These are phyloP conservation scores for Brachionus plicatilis DNA, from an alignment of 1,140 invertebrate species.

Conservation along the genomic window DNA sequence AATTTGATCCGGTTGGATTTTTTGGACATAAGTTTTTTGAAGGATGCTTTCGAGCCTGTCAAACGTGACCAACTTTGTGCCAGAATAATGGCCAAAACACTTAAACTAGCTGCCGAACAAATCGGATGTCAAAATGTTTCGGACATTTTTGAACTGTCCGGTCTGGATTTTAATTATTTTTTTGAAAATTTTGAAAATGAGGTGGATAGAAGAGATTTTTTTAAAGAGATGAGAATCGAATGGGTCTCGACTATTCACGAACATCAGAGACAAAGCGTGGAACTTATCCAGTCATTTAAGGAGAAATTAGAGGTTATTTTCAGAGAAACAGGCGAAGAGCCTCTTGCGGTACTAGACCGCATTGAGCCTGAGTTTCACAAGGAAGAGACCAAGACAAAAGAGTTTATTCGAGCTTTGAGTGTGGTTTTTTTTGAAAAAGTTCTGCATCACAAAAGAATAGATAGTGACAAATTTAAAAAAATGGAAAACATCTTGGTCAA, in stretches of 20 bases:
- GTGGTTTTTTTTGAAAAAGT: background rate
- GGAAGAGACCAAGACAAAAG: background rate
- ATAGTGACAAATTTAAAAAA: background rate
- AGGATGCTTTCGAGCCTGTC: slow-evolving; percentile 9
- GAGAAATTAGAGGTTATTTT: background rate
- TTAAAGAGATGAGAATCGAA: background rate
- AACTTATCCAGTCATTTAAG: background rate
- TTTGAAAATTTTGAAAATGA: slow-evolving; percentile 28
- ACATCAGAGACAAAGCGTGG: background rate
- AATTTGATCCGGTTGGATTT: slow-evolving; percentile 20
- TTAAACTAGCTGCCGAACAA: background rate
- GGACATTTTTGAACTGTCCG: background rate
- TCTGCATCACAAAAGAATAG: background rate
- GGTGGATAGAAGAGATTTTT: background rate
- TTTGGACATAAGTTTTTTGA: slow-evolving; percentile 12
- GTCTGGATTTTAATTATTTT: background rate
- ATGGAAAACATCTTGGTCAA: background rate
- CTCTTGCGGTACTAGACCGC: background rate
- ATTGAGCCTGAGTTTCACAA: slow-evolving; percentile 12
- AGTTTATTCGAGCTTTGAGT: background rate
- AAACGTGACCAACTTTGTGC: slow-evolving; percentile 15
- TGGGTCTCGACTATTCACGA: background rate
- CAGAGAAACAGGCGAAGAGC: background rate
- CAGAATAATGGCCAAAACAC: background rate
- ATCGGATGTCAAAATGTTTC: background rate